Conservation (phyloP, 53 echinoderm and acorn worm genomes). For the Luidia sarsii region DNA sequence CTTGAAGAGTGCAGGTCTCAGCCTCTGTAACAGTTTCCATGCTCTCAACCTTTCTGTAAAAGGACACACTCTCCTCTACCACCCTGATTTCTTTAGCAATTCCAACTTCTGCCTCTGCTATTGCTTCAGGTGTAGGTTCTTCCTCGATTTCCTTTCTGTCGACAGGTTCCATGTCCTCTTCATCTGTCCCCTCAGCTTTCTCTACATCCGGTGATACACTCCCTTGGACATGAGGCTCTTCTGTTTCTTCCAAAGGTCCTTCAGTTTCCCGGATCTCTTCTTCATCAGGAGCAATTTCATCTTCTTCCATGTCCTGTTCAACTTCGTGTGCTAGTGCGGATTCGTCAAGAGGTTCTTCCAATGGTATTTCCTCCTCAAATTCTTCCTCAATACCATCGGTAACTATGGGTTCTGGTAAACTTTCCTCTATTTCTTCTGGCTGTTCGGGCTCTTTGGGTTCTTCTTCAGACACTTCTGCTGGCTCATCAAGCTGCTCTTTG, state of each 20-base stretch:
- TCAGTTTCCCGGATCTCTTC: conserved; percentile 11
- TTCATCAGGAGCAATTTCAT: conserved; percentile 30
- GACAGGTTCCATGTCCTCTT: not conserved
- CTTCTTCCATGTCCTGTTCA: conserved; percentile 28
- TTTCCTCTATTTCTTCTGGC: not conserved
- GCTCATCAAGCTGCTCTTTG: too few relatives aligned
- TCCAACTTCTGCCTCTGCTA: conserved; percentile 43
- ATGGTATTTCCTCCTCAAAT: too few relatives aligned
- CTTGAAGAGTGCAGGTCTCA: too few relatives aligned
- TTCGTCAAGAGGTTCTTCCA: too few relatives aligned
- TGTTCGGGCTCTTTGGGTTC: conserved; percentile 12
- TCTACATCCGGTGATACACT: not conserved
- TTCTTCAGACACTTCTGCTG: conserved; percentile 2
- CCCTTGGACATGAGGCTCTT: conserved; percentile 36
- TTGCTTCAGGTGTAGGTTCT: conserved; percentile 12
- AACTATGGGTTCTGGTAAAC: not conserved
- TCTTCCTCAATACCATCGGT: too few relatives aligned
- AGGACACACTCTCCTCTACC: conserved; percentile 35
- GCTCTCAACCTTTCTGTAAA: conserved; percentile 3
- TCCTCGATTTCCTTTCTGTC: conserved; percentile 31
- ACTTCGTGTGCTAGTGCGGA: not conserved
- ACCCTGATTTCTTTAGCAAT: conserved; percentile 42
- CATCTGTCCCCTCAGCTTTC: too few relatives aligned
- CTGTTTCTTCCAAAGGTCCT: conserved; percentile 40
- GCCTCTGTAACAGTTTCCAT: conserved; percentile 30